A percentile compares a stretch with the other conserved stretches of the same genome.
These are phyloP conservation scores for Dinoponera quadriceps DNA, from an alignment of 1,140 invertebrate species.

Conservation along the genomic window DNA sequence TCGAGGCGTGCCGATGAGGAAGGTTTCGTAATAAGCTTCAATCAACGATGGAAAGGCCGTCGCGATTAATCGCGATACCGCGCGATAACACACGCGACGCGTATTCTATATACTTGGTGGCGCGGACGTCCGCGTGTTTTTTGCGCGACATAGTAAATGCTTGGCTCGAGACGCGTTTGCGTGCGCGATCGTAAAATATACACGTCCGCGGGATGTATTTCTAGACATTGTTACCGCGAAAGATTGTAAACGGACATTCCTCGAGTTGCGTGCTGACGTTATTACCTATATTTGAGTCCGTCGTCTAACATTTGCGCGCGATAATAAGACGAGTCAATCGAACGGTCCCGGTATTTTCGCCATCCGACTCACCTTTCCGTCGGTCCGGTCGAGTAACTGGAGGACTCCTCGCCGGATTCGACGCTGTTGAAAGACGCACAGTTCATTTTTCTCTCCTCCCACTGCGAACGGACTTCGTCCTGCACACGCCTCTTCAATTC, in stretches of 20 bases:
- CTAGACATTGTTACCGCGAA: no score
- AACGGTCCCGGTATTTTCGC: neutral
- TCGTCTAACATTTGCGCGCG: no score
- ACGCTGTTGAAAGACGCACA: slow-evolving; percentile 90
- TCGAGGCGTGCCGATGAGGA: slow-evolving; percentile 49
- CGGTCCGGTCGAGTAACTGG: slow-evolving; percentile 88
- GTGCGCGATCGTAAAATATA: no score
- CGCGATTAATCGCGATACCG: slow-evolving; percentile 26
- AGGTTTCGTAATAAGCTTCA: slow-evolving; percentile 61
- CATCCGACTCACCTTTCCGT: slow-evolving; percentile 87
- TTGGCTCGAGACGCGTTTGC: no score
- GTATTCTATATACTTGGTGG: neutral
- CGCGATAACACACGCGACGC: slow-evolving; percentile 28
- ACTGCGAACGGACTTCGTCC: slow-evolving; percentile 94
- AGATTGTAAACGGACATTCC: no score
- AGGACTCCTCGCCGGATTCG: slow-evolving; percentile 89
- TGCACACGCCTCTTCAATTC: slow-evolving; percentile 94
- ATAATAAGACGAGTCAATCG: no score
- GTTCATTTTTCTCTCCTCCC: slow-evolving; percentile 91
- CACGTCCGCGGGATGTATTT: no score
- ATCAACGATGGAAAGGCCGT: slow-evolving; percentile 48
- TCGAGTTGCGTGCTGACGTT: no score
- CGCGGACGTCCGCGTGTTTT: slow-evolving; percentile 7
- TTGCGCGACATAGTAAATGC: neutral
- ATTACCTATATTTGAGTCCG: no score